These are phyloP conservation scores for Neocrepidodera transversa DNA, from an alignment of 2,888 invertebrate species.

Conservation along the genomic window DNA sequence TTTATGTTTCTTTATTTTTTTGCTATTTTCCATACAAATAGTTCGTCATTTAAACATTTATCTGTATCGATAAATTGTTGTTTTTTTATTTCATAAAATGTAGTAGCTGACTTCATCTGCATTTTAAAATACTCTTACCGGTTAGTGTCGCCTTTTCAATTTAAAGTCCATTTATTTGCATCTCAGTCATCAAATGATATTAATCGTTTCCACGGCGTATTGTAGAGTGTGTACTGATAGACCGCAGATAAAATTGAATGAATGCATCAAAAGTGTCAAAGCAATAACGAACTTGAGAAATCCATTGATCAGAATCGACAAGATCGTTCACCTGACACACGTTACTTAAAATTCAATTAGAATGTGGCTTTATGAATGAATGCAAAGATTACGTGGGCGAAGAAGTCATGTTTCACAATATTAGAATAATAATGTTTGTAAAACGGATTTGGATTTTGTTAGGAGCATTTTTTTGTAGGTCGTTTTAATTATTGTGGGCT, in stretches of 20 bases:
- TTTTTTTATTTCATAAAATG: not conserved
- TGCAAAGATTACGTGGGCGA: constrained; percentile 44
- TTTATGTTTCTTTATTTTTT: too few relatives aligned
- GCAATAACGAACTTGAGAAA: constrained; percentile 42
- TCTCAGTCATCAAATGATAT: constrained; percentile 16
- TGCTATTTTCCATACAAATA: too few relatives aligned
- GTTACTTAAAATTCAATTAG: constrained; percentile 47
- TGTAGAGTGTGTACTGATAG: constrained; percentile 10
- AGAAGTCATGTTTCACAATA: constrained; percentile 42
- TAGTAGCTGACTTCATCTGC: constrained; percentile 3
- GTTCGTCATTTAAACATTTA: too few relatives aligned
- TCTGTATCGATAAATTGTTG: too few relatives aligned
- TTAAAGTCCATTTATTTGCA: constrained; percentile 4
- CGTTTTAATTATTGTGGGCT: constrained; percentile 23
- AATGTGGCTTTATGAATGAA: constrained; percentile 56
- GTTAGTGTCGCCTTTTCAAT: constrained; percentile 3
- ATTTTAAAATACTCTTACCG: not conserved
- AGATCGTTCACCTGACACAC: constrained; percentile 49
- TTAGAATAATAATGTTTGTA: constrained; percentile 32
- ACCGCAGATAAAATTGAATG: constrained; percentile 23
- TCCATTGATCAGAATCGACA: constrained; percentile 55
- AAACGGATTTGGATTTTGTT: constrained; percentile 9
- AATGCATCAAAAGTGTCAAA: constrained; percentile 42
- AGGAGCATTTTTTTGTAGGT: constrained; percentile 18
- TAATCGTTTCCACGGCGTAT: constrained; percentile 17